Conservation (phyloP, 2,797 vertebrate genomes). For the Muscicapa comitata region DNA sequence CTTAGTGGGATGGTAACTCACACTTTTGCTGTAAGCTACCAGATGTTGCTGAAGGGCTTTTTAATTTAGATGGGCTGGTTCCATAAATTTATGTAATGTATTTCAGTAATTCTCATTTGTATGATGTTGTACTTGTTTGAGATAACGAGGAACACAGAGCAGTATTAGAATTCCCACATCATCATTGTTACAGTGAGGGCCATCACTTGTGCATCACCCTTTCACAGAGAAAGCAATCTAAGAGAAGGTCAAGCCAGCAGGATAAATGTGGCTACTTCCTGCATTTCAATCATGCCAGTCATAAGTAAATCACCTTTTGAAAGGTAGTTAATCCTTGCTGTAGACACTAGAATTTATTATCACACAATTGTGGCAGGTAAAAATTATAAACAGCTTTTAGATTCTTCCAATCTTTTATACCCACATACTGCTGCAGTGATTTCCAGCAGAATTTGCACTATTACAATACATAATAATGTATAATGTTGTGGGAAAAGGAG, state of each 20-base stretch:
- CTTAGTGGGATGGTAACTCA: not conserved
- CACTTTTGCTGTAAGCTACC: not conserved
- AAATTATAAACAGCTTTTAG: slow-evolving; percentile 65
- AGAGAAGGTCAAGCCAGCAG: slow-evolving; percentile 61
- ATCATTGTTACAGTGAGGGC: not conserved
- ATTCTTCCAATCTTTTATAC: slow-evolving; percentile 38
- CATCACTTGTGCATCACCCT: not conserved
- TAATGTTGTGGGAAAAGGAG: not conserved
- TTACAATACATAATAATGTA: not conserved
- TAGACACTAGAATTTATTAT: slow-evolving; percentile 48
- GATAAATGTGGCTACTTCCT: slow-evolving; percentile 48
- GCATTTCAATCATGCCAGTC: slow-evolving; percentile 57
- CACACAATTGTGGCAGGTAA: slow-evolving; percentile 48
- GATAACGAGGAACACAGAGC: not conserved
- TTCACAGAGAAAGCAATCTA: slow-evolving; percentile 35
- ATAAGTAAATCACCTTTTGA: slow-evolving; percentile 49
- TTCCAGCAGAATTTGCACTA: slow-evolving; percentile 37
- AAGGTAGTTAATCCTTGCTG: slow-evolving; percentile 56
- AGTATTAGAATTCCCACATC: not conserved
- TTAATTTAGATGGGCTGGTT: slow-evolving; percentile 2
- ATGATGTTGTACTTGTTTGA: not conserved
- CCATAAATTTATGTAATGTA: not conserved
- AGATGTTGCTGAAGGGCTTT: slow-evolving; percentile 19
- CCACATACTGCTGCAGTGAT: slow-evolving; percentile 12
- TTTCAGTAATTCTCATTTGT: not conserved